Evolutionary conservation across 2,113 vertebrate species (phyloP).

Genomic region (Cygnus buccinator): DNA sequence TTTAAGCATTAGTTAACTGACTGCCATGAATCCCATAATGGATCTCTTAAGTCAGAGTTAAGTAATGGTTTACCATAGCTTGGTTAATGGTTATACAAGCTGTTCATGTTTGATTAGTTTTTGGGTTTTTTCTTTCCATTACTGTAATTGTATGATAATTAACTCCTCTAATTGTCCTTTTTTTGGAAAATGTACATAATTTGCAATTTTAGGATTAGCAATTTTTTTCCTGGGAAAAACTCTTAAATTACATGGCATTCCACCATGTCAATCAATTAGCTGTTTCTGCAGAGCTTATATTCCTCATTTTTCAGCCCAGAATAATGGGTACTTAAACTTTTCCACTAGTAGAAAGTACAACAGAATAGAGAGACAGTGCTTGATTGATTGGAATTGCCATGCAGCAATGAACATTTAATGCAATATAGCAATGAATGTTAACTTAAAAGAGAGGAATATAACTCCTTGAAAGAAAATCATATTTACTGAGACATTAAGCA

Average conservation of each 20-base stretch:
- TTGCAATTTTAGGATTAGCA: conserved; percentile 45
- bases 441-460: conserved; percentile 36
- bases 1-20: conserved; percentile 75
- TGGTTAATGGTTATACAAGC: conserved; percentile 78
- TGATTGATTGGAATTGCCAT: conserved; percentile 64
- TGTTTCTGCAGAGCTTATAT: neutral
- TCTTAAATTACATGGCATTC: conserved; percentile 3
- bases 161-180: conserved; percentile 13
- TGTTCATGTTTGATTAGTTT: conserved; percentile 72
- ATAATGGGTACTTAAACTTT: conserved; percentile 21
- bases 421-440: conserved; percentile 27
- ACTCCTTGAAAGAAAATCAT: conserved; percentile 43
- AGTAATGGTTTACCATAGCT: conserved; percentile 75
- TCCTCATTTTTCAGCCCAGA: conserved; percentile 28
- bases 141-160: conserved; percentile 73
- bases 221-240: neutral
- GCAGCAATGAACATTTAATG: conserved; percentile 31
- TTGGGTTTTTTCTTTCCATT: conserved; percentile 67
- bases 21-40: conserved; percentile 68
- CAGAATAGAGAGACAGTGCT: conserved; percentile 3
- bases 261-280: conserved; percentile 27
- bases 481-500: conserved; percentile 33
- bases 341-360: conserved; percentile 18
- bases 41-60: conserved; percentile 74
- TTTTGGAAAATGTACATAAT: conserved; percentile 21